A percentile compares a stretch with the other conserved stretches of the same genome.
These are phyloP conservation scores for Noctuana brunneofusca DNA, from an alignment of 2,888 invertebrate genomes.

Conservation along the genomic window DNA sequence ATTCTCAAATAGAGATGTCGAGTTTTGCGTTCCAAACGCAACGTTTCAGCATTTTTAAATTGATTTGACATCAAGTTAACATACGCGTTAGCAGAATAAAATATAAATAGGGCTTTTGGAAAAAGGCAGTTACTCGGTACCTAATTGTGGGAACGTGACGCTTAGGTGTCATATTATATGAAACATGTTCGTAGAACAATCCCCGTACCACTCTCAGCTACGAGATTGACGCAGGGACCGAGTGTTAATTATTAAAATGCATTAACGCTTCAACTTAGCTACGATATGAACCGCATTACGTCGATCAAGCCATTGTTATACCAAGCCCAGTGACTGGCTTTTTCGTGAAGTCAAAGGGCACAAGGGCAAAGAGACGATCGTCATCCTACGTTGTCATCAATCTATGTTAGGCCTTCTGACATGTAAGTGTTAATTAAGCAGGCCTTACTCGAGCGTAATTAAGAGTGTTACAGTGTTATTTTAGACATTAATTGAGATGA, in stretches of 20 bases:
- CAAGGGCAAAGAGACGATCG: conserved; percentile 64
- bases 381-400: conserved; percentile 83
- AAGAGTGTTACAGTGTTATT: conserved; percentile 82
- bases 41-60: too few species aligned
- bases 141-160: not conserved
- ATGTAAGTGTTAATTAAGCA: conserved; percentile 83
- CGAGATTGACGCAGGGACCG: conserved; percentile 38
- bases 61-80: too few species aligned
- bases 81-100: too few species aligned
- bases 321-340: conserved; percentile 74
- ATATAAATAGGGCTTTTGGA: too few species aligned
- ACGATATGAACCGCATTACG: conserved; percentile 63
- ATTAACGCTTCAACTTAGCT: conserved; percentile 70
- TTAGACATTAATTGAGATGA: conserved; percentile 82
- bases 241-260: conserved; percentile 76
- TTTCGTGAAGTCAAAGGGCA: conserved; percentile 56
- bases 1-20: too few species aligned
- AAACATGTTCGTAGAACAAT: conserved; percentile 39
- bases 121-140: not conserved
- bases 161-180: conserved; percentile 4
- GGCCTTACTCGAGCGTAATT: conserved; percentile 81
- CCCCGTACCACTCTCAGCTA: conserved; percentile 14
- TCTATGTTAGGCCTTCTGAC: conserved; percentile 80
- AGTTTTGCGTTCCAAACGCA: too few species aligned
- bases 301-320: conserved; percentile 68